A percentile compares a stretch with the other conserved stretches of the same genome.
These are phyloP conservation scores for Cottoperca gobio DNA, from an alignment of 2,797 vertebrate genomes.

Conservation along the genomic window DNA sequence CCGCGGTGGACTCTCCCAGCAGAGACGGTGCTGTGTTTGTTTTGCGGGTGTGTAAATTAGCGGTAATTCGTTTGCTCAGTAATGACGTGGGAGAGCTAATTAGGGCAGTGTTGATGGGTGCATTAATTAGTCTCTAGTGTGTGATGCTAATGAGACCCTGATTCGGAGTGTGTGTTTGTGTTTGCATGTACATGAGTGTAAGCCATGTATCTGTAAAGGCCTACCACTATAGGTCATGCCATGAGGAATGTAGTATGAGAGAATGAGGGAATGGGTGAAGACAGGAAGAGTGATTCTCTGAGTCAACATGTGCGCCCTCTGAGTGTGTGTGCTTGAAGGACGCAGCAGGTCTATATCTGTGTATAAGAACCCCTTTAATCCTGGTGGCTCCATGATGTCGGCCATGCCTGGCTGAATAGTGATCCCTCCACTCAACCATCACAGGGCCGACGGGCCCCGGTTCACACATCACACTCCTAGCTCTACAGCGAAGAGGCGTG, in stretches of 20 bases:
- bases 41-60: slow-evolving; percentile 86
- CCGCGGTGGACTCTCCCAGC: slow-evolving; percentile 73
- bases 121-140: slow-evolving; percentile 88
- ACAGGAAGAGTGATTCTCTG: slow-evolving; percentile 1
- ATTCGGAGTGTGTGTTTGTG: slow-evolving; percentile 73
- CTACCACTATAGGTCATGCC: slow-evolving; percentile 66
- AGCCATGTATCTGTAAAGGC: slow-evolving; percentile 66
- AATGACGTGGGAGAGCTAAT: slow-evolving; percentile 88
- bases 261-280: slow-evolving; percentile 30
- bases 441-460: slow-evolving; percentile 19
- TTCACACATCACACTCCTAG: slow-evolving; percentile 35
- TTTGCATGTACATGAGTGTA: slow-evolving; percentile 67
- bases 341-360: slow-evolving; percentile 36
- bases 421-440: slow-evolving; percentile 64
- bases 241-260: slow-evolving; percentile 37
- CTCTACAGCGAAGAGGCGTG: slow-evolving; percentile 31
- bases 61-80: slow-evolving; percentile 87
- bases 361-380: slow-evolving; percentile 58
- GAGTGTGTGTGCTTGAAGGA: slow-evolving; percentile 27
- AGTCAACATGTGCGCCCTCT: slow-evolving; percentile 18
- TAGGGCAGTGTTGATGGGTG: slow-evolving; percentile 86
- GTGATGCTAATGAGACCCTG: slow-evolving; percentile 86
- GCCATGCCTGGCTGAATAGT: slow-evolving; percentile 53
- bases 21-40: slow-evolving; percentile 83
- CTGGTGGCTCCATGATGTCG: slow-evolving; percentile 54